Percentiles rank a stretch among this genome's conserved stretches.
Conservation (phyloP, 2,113 vertebrate species). For the Dunckerocampus dactyliophorus region DNA sequence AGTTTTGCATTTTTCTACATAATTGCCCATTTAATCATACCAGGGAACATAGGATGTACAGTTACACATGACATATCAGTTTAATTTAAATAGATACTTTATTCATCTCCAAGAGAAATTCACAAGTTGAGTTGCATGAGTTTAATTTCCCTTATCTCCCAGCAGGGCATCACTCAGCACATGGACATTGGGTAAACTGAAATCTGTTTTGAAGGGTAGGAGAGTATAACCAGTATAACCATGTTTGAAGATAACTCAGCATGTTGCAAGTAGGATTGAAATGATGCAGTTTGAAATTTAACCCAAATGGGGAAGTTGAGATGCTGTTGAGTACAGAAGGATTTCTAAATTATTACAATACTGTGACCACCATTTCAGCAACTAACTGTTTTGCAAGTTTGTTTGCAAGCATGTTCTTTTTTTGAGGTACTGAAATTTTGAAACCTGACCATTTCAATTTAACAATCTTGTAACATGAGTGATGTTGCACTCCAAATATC, state of each 20-base stretch:
- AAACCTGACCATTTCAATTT: conserved; percentile 21
- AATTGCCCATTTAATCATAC: too few species aligned
- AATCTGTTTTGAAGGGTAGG: conserved; percentile 8
- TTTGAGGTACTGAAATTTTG: background rate
- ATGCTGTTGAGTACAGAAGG: conserved; percentile 39
- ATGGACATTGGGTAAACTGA: conserved; percentile 44
- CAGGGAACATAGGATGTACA: too few species aligned
- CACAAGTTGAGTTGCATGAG: background rate
- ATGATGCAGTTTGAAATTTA: conserved; percentile 22
- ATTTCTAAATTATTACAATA: conserved; percentile 49
- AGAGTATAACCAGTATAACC: background rate
- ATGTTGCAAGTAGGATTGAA: conserved; percentile 39
- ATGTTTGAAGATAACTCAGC: conserved; percentile 12
- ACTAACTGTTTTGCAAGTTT: conserved; percentile 55
- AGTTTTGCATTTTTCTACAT: too few species aligned
- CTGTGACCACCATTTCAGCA: conserved; percentile 29
- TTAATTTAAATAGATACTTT: too few species aligned
- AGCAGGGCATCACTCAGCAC: conserved; percentile 40
- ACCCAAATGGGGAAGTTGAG: conserved; percentile 35
- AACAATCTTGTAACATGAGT: conserved; percentile 18
- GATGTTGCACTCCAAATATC: background rate
- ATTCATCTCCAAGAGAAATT: too few species aligned
- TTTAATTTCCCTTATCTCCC: conserved; percentile 25
- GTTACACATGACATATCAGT: too few species aligned
- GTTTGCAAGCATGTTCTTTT: background rate